A percentile compares a stretch with the other conserved stretches of the same genome.
These are phyloP conservation scores for Nomada ferruginata DNA, from an alignment of 2,888 invertebrate species.

Conservation along the genomic window DNA sequence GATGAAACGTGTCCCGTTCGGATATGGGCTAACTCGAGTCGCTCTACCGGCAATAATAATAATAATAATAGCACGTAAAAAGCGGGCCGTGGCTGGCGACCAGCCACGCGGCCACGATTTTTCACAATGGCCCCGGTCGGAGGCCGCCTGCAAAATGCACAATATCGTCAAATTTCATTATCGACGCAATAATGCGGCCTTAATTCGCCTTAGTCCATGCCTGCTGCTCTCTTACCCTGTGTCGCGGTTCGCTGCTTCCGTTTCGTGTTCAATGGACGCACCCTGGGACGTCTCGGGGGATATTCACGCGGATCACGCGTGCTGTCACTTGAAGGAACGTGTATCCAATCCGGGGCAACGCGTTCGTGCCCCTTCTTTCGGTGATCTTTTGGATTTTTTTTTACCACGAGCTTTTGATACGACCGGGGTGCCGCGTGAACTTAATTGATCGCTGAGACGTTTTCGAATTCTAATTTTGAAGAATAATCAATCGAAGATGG, in stretches of 20 bases:
- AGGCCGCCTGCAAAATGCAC: slow-evolving; percentile 81
- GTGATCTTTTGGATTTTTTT: slow-evolving; percentile 8
- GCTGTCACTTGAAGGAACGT: slow-evolving; percentile 34
- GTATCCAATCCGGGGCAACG: slow-evolving; percentile 22
- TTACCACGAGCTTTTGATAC: not conserved
- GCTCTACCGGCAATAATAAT: slow-evolving; percentile 36
- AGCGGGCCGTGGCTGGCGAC: slow-evolving; percentile 67
- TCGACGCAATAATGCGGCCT: slow-evolving; percentile 82
- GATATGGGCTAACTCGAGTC: slow-evolving; percentile 57
- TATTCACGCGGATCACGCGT: slow-evolving; percentile 51
- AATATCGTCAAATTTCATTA: slow-evolving; percentile 84
- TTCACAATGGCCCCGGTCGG: slow-evolving; percentile 73
- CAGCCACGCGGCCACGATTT: slow-evolving; percentile 77
- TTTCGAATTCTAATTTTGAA: too few species aligned
- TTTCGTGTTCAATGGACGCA: slow-evolving; percentile 59
- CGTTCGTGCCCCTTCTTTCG: slow-evolving; percentile 4
- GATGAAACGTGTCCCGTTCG: slow-evolving; percentile 74
- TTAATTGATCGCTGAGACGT: too few species aligned
- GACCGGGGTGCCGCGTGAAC: too few species aligned
- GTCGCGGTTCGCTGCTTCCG: slow-evolving; percentile 52
- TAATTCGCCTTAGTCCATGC: slow-evolving; percentile 75
- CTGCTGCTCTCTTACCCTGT: slow-evolving; percentile 42
- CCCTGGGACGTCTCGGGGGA: slow-evolving; percentile 65
- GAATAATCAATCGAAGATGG: too few species aligned
- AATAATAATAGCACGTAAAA: slow-evolving; percentile 65